Evolutionary conservation across 2,888 invertebrate genomes (phyloP), one percentile per base, ranked within the genome.

Genomic region (Pterostichus madidus): DNA sequence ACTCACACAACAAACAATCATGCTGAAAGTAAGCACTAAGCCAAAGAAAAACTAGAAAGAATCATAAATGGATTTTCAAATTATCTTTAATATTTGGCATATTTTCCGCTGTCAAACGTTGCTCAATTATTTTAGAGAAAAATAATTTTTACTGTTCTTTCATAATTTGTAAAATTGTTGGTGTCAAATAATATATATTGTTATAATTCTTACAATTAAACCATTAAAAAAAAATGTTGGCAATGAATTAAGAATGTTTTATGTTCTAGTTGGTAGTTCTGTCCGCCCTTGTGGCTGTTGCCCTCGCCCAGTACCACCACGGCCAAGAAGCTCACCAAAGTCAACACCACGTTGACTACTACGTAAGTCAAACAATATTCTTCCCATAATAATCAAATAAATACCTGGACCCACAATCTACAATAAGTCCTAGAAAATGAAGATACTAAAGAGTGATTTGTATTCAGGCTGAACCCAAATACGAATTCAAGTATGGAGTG

Each of bases 401-500:
- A 49, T 13, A 49, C 2, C 10, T 49, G 39, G 39, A 7, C 1
- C 3, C 5, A 7, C 1, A 1, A 39, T 39, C 39, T 39, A 24
- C 1, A 24, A 24, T 24, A 24, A 24, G 3, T 24, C 24, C 24
- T 24, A 24, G 24, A 24, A 24, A 2, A 24, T 2, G 24, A 24
- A 24, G 24, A 3, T 3, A 24, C 24, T 24, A 24, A 24, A 24
- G 24, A 24, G 24, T 24, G 24, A 24, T 24, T 24, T 24, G 24
- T 15, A 10, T 59, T 10, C 32, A 68, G 68, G 52, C 75, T 7
- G 31, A 46, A 13, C 75, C 75, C 6, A 46, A 75, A 46, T 75
- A 75, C 32, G 52, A 75, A 31, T 75, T 24, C 52, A 75, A 75
- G 31, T 75, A 75, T 24, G 75, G 75, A 5, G 75, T 75, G 17